Conservation (phyloP, 2,113 vertebrate genomes). For the Sinocyclocheilus grahami region DNA sequence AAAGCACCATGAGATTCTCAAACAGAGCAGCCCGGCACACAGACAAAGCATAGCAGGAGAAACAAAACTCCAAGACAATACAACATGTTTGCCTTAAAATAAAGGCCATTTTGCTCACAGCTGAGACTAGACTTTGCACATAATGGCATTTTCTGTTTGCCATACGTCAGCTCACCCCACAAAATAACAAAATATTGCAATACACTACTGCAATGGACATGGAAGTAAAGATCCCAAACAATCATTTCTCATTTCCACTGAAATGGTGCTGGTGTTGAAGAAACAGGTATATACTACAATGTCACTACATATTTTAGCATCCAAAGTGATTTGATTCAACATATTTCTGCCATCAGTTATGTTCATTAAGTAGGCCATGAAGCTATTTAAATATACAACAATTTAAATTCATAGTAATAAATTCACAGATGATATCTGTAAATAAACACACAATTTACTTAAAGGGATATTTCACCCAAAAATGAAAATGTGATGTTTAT, state of each 20-base stretch:
- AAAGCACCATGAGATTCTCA: background rate
- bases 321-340: background rate
- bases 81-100: background rate
- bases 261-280: background rate
- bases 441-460: too few species aligned
- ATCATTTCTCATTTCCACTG: background rate
- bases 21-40: background rate
- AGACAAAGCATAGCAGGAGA: background rate
- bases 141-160: background rate
- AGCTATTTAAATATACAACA: too few species aligned
- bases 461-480: too few species aligned
- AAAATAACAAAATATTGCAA: background rate
- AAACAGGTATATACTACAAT: too few species aligned
- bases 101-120: background rate
- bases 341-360: background rate
- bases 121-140: background rate
- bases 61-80: background rate
- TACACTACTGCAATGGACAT: background rate
- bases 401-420: background rate
- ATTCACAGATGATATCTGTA: background rate
- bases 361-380: too few species aligned
- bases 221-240: background rate
- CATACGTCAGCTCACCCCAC: background rate
- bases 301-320: background rate
- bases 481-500: too few species aligned